phyloP scores from a whole-genome alignment of 2,797 vertebrate genomes.

The Neoniphon sammara region DNA sequence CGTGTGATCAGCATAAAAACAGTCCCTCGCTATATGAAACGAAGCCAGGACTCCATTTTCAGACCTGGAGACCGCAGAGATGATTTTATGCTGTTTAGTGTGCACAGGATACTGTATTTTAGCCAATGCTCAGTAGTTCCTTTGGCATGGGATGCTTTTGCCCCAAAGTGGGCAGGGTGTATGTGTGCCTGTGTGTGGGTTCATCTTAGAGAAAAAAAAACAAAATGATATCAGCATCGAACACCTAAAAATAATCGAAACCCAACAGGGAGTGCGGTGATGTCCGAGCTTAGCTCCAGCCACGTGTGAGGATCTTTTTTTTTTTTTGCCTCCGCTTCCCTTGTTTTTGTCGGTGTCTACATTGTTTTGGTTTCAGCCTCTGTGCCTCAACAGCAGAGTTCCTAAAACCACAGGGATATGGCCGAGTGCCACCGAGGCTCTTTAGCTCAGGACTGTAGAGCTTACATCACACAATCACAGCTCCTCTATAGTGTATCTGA shows the following conservation, averaged over 20 bases:
- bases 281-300: slow-evolving; percentile 32
- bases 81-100: slow-evolving; percentile 9
- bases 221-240: slow-evolving; percentile 13
- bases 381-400: slow-evolving; percentile 58
- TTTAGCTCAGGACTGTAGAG: slow-evolving; percentile 65
- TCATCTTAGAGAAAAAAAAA: not conserved
- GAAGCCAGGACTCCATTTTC: slow-evolving; percentile 5
- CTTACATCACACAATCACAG: slow-evolving; percentile 68
- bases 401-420: slow-evolving; percentile 71
- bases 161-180: not conserved
- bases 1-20: slow-evolving; percentile 56
- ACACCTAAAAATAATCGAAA: slow-evolving; percentile 20
- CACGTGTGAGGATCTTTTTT: slow-evolving; percentile 33
- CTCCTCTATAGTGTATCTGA: slow-evolving; percentile 42
- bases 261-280: not conserved
- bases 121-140: slow-evolving; percentile 8
- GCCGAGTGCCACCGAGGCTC: slow-evolving; percentile 70
- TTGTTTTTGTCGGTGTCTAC: slow-evolving; percentile 51
- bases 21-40: not conserved
- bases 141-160: slow-evolving; percentile 19
- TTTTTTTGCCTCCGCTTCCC: slow-evolving; percentile 27
- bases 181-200: slow-evolving; percentile 2
- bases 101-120: not conserved
- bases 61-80: slow-evolving; percentile 25
- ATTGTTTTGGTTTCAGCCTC: slow-evolving; percentile 64